These are phyloP conservation scores for Poeciliopsis paucimaculata DNA, from an alignment of 2,797 vertebrate genomes.

Conservation along the genomic window DNA sequence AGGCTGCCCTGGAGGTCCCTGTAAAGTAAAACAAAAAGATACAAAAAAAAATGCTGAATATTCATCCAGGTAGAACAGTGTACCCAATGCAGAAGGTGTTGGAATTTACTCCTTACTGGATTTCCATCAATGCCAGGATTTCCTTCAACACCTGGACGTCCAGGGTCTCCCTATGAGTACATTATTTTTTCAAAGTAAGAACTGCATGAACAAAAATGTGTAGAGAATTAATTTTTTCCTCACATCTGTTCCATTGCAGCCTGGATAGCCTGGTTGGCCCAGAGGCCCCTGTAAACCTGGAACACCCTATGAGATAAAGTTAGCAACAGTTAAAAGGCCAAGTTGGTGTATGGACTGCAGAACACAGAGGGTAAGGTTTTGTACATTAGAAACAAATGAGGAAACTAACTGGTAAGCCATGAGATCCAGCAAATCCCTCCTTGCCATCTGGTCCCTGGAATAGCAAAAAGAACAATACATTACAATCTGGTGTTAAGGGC, in stretches of 20 bases:
- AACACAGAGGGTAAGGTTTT: neutral
- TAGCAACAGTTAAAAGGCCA: constrained; percentile 11
- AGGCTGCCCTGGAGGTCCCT: constrained; percentile 58
- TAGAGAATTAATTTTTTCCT: constrained; percentile 17
- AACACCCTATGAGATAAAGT: constrained; percentile 78
- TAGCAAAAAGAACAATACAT: constrained; percentile 6
- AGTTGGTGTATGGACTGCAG: neutral
- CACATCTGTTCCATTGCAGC: constrained; percentile 93
- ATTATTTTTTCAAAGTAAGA: neutral
- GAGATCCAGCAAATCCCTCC: constrained; percentile 68
- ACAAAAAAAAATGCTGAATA: neutral
- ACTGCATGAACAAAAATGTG: neutral
- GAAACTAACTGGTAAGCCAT: constrained; percentile 66
- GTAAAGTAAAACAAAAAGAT: constrained; percentile 31
- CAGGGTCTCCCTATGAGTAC: constrained; percentile 59
- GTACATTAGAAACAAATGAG: neutral
- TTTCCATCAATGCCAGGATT: constrained; percentile 33
- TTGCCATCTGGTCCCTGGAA: constrained; percentile 57
- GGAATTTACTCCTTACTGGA: constrained; percentile 48
- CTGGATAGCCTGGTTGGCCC: constrained; percentile 84
- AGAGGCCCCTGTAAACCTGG: constrained; percentile 90
- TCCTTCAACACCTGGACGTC: constrained; percentile 49
- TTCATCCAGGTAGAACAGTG: neutral
- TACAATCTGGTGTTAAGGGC: neutral
- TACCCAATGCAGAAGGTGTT: neutral